Evolutionary conservation across 2,888 invertebrate genomes (phyloP).

Genomic region (Microplitis deprimator): DNA sequence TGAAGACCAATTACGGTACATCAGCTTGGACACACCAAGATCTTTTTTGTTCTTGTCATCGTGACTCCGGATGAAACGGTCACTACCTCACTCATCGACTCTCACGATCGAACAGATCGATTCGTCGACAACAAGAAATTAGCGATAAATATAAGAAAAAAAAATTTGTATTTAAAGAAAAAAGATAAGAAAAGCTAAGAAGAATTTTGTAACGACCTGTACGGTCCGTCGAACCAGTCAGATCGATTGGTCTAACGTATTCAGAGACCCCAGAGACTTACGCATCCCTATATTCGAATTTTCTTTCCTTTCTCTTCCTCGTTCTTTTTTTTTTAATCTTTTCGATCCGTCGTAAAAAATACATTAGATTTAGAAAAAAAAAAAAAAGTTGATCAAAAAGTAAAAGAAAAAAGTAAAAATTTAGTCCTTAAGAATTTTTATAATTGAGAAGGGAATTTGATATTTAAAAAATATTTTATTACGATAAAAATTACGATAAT

Average conservation of each 20-base stretch:
- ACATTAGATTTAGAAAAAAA: background rate
- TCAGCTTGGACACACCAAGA: conserved; percentile 39
- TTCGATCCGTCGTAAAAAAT: conserved; percentile 19
- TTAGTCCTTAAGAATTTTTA: background rate
- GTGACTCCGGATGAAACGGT: background rate
- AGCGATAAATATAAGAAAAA: conserved; percentile 18
- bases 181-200: conserved; percentile 26
- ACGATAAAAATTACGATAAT: conserved; percentile 20
- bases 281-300: conserved; percentile 42
- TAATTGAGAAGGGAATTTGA: background rate
- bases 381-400: no score
- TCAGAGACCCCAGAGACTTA: conserved; percentile 47
- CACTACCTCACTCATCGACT: background rate
- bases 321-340: conserved; percentile 20
- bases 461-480: background rate
- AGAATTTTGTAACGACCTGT: conserved; percentile 58
- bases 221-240: conserved; percentile 61
- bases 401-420: background rate
- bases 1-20: conserved; percentile 56
- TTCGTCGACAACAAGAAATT: conserved; percentile 31
- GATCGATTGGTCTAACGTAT: conserved; percentile 60
- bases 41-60: conserved; percentile 14
- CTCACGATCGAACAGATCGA: conserved; percentile 34
- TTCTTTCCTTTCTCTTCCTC: conserved; percentile 42
- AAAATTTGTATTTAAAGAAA: background rate